Conservation (phyloP, 64 coral and sea anemone genomes). For the Dendronephthya gigantea region DNA sequence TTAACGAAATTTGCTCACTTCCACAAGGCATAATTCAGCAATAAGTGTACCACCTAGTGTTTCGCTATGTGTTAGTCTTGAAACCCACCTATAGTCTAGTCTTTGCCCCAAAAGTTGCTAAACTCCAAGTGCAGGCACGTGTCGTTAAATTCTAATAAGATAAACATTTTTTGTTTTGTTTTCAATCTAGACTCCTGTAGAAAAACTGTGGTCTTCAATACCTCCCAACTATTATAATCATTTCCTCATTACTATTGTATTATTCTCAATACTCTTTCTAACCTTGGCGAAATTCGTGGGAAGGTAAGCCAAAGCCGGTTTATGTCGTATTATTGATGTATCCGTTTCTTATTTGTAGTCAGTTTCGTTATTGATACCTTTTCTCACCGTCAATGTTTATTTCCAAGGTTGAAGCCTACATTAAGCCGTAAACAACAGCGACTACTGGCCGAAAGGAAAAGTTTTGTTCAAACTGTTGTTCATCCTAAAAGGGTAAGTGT, state of each 20-base stretch:
- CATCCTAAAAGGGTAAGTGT: conserved; percentile 77
- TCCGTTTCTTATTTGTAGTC: too few species aligned
- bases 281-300: conserved; percentile 68
- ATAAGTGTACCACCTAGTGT: too few species aligned
- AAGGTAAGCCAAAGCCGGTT: conserved; percentile 38
- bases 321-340: too few species aligned
- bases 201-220: conserved; percentile 77
- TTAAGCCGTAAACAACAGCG: conserved; percentile 82
- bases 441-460: conserved; percentile 53
- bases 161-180: background rate
- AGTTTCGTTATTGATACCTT: too few species aligned
- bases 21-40: too few species aligned
- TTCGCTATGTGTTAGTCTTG: too few species aligned
- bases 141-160: too few species aligned
- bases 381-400: background rate
- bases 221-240: conserved; percentile 63
- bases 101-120: too few species aligned
- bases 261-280: conserved; percentile 72
- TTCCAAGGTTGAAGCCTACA: conserved; percentile 61
- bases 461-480: conserved; percentile 66
- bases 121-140: too few species aligned
- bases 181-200: conserved; percentile 53
- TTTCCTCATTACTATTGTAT: conserved; percentile 56
- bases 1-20: too few species aligned
- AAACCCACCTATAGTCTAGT: too few species aligned